A percentile compares a stretch with the other conserved stretches of the same genome.
These are phyloP conservation scores for Heliconius charithonia DNA, from an alignment of 2,888 invertebrate species.

Conservation along the genomic window DNA sequence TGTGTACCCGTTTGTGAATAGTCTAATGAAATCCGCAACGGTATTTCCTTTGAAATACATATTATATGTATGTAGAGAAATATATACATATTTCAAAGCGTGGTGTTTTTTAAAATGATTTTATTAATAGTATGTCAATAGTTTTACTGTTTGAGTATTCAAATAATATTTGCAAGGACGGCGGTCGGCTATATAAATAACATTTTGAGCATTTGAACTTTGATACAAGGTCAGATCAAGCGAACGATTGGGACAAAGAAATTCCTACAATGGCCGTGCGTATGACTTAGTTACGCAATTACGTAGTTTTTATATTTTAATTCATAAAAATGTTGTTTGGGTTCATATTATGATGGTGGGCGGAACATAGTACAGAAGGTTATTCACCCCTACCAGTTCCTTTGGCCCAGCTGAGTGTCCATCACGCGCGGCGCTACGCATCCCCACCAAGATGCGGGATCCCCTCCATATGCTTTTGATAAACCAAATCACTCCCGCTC, in stretches of 20 bases:
- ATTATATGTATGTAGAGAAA: slow-evolving; percentile 2
- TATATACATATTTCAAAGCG: slow-evolving; percentile 15
- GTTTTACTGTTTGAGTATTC: not conserved
- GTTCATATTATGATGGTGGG: slow-evolving; percentile 59
- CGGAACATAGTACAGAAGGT: slow-evolving; percentile 66
- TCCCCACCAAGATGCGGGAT: slow-evolving; percentile 82
- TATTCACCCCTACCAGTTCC: slow-evolving; percentile 82
- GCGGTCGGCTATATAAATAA: slow-evolving; percentile 37
- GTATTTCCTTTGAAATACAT: slow-evolving; percentile 14
- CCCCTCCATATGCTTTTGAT: slow-evolving; percentile 79
- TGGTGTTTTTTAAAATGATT: slow-evolving; percentile 15
- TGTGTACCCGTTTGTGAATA: slow-evolving; percentile 33
- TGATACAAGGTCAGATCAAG: slow-evolving; percentile 44
- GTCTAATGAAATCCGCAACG: slow-evolving; percentile 29
- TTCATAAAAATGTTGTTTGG: slow-evolving; percentile 56
- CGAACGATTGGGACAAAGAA: slow-evolving; percentile 61
- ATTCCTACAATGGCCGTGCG: slow-evolving; percentile 62
- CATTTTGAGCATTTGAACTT: slow-evolving; percentile 43
- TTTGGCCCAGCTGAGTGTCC: slow-evolving; percentile 69
- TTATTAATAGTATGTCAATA: not conserved
- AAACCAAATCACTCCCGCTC: slow-evolving; percentile 82
- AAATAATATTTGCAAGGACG: slow-evolving; percentile 35
- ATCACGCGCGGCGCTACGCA: slow-evolving; percentile 74
- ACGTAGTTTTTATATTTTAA: slow-evolving; percentile 51
- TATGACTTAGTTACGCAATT: slow-evolving; percentile 70